A percentile compares a stretch with the other conserved stretches of the same genome.
These are phyloP conservation scores for Sinocyclocheilus anophthalmus DNA, from an alignment of 2,113 vertebrate genomes.

Conservation along the genomic window DNA sequence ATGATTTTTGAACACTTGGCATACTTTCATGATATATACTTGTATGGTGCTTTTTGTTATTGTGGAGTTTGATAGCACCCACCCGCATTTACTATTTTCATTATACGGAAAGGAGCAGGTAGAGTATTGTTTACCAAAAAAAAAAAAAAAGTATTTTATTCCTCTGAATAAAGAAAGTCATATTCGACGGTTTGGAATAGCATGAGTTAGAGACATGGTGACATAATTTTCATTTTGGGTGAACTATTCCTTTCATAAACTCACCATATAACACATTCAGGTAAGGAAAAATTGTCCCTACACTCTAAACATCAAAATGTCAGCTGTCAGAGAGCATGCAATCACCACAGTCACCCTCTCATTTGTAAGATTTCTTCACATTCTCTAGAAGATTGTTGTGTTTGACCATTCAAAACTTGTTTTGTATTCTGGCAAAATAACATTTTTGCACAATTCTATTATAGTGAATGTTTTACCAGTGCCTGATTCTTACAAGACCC, in stretches of 20 bases:
- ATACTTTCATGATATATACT: too few species aligned
- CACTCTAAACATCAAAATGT: slow-evolving; percentile 11
- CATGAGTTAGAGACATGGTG: not conserved
- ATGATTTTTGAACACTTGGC: not conserved
- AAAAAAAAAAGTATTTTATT: not conserved
- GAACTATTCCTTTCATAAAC: not conserved
- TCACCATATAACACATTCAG: slow-evolving; percentile 11
- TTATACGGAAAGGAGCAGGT: not conserved
- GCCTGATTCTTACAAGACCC: not conserved
- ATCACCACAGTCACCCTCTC: slow-evolving; percentile 13
- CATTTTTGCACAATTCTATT: not conserved
- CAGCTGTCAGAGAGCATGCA: slow-evolving; percentile 14
- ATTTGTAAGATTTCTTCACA: not conserved
- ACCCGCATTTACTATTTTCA: not conserved
- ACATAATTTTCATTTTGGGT: slow-evolving; percentile 23
- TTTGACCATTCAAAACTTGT: not conserved
- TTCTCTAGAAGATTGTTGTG: not conserved
- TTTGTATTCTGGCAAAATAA: not conserved
- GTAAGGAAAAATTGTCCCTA: not conserved
- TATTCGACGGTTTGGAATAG: not conserved
- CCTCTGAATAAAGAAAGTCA: not conserved
- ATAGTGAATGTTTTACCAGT: not conserved
- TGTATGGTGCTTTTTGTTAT: not conserved
- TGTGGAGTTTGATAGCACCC: not conserved
- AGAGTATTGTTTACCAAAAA: not conserved